Evolutionary conservation across 2,797 vertebrate species (phyloP), one percentile per base, ranked within the genome.

Genomic region (Enteromius thamalakanensis): DNA sequence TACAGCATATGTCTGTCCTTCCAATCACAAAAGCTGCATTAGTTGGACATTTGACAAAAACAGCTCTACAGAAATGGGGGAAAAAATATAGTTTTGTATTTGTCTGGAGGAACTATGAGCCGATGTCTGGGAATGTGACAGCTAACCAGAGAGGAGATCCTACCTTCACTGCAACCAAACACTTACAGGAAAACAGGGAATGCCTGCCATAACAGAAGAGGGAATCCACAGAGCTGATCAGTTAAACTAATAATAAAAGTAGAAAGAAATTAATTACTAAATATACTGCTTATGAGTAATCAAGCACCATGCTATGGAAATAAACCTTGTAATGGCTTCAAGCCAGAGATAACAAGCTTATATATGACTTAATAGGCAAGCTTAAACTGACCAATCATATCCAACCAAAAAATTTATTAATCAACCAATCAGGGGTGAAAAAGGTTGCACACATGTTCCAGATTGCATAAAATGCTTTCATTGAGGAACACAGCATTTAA

Each of bases 111-210:
- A 76, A 3, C 87, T 90, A 91, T 95, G 94, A 95, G 91, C 95
- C 87, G 90, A 82, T 0, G 92, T 94, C 93, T 94, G 91, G 93
- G 94, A 95, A 95, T 95, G 93, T 90, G 87, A 79, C n/a, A 29
- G 80, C 53, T 62, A 79, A 79, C 89, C 53, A 45, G 53, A 90
- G 87, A 49, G 79, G 60, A 86, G 85, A 26, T 40, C 71, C 84
- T 92, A 94, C 92, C 92, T 93, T 90, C 90, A 87, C 67, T 88
- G 51, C 88, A 88, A 75, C 67, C 83, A 88, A 87, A 91, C 87
- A 75, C 86, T 92, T 91, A 91, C 86, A 90, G 92, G 90, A 93
- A 94, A 34, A 58, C 81, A 68, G 9, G 72, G 40, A 49, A 77
- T 51, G 58, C 19, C 67, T 42, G 45, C 51, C 58, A 77, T 40